Evolutionary conservation across 2,797 vertebrate genomes (phyloP).

Genomic region (Thunnus albacares): DNA sequence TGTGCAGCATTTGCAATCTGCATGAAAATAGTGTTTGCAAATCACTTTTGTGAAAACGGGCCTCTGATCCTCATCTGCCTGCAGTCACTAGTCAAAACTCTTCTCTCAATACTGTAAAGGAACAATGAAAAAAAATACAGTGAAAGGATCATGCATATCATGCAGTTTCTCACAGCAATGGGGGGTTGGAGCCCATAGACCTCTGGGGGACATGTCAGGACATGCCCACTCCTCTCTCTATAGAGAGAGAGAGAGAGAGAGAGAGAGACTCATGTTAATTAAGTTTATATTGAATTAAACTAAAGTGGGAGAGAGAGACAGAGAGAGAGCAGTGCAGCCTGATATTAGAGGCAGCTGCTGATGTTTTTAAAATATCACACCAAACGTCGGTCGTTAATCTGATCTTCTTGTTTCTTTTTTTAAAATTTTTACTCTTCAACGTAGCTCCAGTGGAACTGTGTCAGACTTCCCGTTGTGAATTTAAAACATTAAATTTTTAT

Average conservation of each 20-base stretch:
- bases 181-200: background rate
- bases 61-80: background rate
- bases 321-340: background rate
- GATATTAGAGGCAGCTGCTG: background rate
- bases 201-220: slow-evolving; percentile 11
- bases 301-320: background rate
- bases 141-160: slow-evolving; percentile 12
- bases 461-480: background rate
- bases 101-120: background rate
- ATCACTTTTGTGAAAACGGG: background rate
- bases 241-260: background rate
- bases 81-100: background rate
- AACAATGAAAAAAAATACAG: too few relatives aligned
- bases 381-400: background rate
- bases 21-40: too few relatives aligned
- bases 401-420: background rate
- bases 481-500: background rate
- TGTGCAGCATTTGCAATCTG: too few relatives aligned
- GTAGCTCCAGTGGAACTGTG: background rate
- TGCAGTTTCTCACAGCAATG: background rate
- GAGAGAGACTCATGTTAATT: background rate
- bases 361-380: background rate
- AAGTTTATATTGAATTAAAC: background rate
- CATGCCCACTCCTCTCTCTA: background rate
- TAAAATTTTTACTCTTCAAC: too few relatives aligned